Evolutionary conservation across 2,113 vertebrate genomes (phyloP).

Genomic region (Daubentonia madagascariensis): DNA sequence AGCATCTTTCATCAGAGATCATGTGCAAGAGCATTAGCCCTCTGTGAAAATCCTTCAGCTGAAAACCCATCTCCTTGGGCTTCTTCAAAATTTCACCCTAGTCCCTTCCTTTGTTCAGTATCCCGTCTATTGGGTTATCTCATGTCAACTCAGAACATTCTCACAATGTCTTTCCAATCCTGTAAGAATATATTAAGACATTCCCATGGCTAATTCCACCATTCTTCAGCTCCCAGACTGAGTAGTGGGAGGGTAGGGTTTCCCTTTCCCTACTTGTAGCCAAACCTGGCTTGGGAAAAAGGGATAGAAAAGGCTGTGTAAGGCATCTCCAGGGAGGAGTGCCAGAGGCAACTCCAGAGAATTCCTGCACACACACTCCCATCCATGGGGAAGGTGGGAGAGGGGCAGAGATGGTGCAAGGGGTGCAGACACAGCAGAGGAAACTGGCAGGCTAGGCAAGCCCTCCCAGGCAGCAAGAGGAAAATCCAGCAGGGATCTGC

Average conservation of each 20-base stretch:
- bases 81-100: background rate
- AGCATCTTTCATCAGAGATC: background rate
- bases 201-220: background rate
- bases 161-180: background rate
- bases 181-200: background rate
- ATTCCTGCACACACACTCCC: too few species aligned
- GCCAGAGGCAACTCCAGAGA: background rate
- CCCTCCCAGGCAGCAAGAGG: background rate
- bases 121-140: background rate
- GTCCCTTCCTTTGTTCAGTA: background rate
- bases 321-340: background rate
- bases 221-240: background rate
- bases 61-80: background rate
- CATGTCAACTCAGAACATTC: background rate
- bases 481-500: background rate
- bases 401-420: background rate
- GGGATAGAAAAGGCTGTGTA: background rate
- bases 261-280: background rate
- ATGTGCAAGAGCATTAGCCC: background rate
- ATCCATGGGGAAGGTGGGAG: background rate
- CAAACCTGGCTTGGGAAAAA: background rate
- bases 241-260: background rate
- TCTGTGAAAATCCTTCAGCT: background rate
- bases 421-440: background rate
- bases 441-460: background rate